Percentiles rank a stretch among this genome's conserved stretches.
Conservation (phyloP, 35 echinoderm and acorn worm genomes). For the Eucidaris tribuloides region DNA sequence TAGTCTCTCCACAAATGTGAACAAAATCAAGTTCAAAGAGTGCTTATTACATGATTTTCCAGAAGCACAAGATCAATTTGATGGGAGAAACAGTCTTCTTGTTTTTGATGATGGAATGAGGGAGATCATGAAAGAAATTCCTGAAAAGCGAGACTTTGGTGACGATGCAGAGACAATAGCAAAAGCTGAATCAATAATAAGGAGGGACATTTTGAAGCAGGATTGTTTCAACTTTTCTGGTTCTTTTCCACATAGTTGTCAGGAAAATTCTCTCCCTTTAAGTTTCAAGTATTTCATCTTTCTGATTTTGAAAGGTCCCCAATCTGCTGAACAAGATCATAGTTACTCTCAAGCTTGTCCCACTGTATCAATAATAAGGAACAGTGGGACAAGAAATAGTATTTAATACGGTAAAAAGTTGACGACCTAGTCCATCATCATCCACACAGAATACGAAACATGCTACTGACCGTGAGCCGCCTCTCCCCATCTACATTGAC, state of each 20-base stretch:
- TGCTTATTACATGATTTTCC: not conserved
- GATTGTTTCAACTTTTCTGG: not conserved
- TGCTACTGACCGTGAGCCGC: not conserved
- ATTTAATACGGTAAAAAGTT: not conserved
- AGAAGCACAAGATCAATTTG: not conserved
- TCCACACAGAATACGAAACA: not conserved
- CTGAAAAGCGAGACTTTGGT: not conserved
- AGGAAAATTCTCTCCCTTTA: not conserved
- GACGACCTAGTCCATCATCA: not conserved
- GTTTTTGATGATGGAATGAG: not conserved
- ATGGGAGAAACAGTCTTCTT: not conserved
- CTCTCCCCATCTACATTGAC: constrained; percentile 17
- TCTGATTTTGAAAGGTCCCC: not conserved
- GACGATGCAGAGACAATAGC: not conserved
- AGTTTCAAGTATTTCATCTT: not conserved
- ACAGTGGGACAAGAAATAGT: not conserved
- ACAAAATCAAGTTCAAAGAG: not conserved
- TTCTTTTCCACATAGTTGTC: not conserved
- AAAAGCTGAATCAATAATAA: not conserved
- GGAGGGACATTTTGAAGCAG: not conserved
- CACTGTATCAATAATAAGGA: too few relatives aligned
- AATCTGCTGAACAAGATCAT: not conserved
- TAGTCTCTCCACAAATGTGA: not conserved
- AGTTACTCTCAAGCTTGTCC: not conserved
- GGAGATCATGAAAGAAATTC: not conserved